These are phyloP conservation scores for Drosophila gunungcola DNA, from an alignment of 1,140 invertebrate genomes.

Conservation along the genomic window DNA sequence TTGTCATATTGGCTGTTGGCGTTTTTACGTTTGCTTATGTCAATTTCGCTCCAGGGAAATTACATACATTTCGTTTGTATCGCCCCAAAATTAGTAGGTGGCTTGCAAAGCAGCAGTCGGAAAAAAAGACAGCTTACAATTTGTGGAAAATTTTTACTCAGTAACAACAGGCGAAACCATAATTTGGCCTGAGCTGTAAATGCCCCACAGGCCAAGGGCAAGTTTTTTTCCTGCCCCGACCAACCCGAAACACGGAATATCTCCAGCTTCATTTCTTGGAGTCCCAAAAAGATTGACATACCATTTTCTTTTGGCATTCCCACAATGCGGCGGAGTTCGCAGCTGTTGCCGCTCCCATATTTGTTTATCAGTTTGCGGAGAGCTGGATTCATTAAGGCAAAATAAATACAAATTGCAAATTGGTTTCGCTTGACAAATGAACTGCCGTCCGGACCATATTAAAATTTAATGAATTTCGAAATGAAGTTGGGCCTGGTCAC, in stretches of 20 bases:
- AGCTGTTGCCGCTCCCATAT: conserved; percentile 74
- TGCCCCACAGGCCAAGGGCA: conserved; percentile 54
- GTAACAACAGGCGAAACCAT: conserved; percentile 42
- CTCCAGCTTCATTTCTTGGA: conserved; percentile 4
- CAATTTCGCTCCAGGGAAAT: conserved; percentile 81
- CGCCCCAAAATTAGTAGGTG: conserved; percentile 72
- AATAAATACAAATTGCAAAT: conserved; percentile 77
- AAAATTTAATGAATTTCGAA: conserved; percentile 46
- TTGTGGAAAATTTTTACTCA: conserved; percentile 38
- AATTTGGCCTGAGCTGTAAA: conserved; percentile 71
- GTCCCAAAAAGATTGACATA: conserved; percentile 21
- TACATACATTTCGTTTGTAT: conserved; percentile 81
- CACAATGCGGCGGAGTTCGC: conserved; percentile 12
- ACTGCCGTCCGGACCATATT: conserved; percentile 29
- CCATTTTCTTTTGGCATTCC: not conserved
- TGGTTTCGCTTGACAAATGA: conserved; percentile 64
- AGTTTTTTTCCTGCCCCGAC: conserved; percentile 4
- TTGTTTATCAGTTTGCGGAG: conserved; percentile 70
- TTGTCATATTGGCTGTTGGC: conserved; percentile 80
- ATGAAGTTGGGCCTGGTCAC: conserved; percentile 20
- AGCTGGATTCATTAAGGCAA: conserved; percentile 72
- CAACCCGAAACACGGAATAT: conserved; percentile 26
- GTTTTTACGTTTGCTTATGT: conserved; percentile 80
- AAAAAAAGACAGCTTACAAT: conserved; percentile 31
- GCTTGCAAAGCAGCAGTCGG: conserved; percentile 20